Evolutionary conservation across 2,113 vertebrate species (phyloP).

Genomic region (Arothron firmamentum): DNA sequence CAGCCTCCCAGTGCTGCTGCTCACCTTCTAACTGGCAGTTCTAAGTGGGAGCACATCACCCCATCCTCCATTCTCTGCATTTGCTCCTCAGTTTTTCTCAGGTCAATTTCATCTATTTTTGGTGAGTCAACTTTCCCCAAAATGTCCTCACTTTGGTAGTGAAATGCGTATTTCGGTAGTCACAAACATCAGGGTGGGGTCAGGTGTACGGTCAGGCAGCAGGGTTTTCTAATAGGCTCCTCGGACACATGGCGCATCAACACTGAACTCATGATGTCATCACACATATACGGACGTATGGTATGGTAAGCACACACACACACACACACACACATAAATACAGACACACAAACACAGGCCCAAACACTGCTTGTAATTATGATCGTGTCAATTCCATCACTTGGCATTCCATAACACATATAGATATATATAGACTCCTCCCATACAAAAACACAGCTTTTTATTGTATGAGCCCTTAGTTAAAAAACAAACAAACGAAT

Average conservation of each 20-base stretch:
- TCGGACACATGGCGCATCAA: constrained; percentile 65
- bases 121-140: no score
- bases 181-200: constrained; percentile 56
- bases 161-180: no score
- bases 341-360: constrained; percentile 4
- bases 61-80: no score
- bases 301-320: constrained; percentile 35
- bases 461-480: neutral
- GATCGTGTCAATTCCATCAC: constrained; percentile 71
- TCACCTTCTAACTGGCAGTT: no score
- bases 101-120: no score
- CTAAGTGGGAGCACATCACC: no score
- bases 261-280: no score
- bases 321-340: constrained; percentile 19
- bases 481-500: no score
- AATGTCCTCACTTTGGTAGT: neutral
- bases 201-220: constrained; percentile 65
- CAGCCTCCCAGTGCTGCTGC: no score
- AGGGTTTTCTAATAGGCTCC: constrained; percentile 72
- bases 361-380: constrained; percentile 34
- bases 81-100: no score
- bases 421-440: neutral
- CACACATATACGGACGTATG: neutral
- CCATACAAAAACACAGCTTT: neutral
- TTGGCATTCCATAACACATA: constrained; percentile 73